Evolutionary conservation across 2,113 vertebrate genomes (phyloP), one percentile per base, ranked within the genome.

Genomic region (Archilochus colubris): DNA sequence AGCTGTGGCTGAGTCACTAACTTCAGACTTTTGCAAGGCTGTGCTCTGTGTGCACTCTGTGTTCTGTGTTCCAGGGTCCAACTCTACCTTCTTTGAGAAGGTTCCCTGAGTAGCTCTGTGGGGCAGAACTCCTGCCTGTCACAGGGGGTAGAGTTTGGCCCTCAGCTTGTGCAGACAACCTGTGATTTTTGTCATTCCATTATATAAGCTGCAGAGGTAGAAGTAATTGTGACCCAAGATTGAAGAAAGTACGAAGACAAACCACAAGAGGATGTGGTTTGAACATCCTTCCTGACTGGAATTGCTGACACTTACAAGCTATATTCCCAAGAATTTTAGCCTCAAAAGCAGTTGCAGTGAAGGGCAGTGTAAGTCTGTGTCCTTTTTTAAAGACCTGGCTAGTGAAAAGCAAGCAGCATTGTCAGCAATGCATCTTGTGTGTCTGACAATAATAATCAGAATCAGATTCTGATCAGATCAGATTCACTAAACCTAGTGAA

Each of bases 181-280:
- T 67, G 38, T 63, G 6, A 13, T 24, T 68, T 54, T 75, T 12
- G 25, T 81, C 86, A 66, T 88, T 95, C 94, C 54, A 9, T 54
- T 94, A 57, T 95, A 86, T 94, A 92, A 97, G 81, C 86, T 97
- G 95, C 93, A 74, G 66, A 92, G 89, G 94, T 96, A 91, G 96
- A 97, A 85, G 55, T 82, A 63, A 77, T 58, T 62, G 57, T 61
- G 83, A 44, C 7, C 27, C 0, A 19, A n/a, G 38, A 18, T 67
- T 64, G 88, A 33, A 44, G 20, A 2, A 80, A 73, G 66, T 53
- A 13, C 61, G 83, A 88, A 85, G 75, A 54, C 38, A 61, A 38
- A 51, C 46, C 75, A 6, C 23, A n/a, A 40, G 36, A 78, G 33
- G 73, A 40, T 88, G 59, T 79, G 40, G 54, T 80, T 31, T 89